phyloP scores from a whole-genome alignment of 2,113 vertebrate genomes.

The Psittacus erithacus region DNA sequence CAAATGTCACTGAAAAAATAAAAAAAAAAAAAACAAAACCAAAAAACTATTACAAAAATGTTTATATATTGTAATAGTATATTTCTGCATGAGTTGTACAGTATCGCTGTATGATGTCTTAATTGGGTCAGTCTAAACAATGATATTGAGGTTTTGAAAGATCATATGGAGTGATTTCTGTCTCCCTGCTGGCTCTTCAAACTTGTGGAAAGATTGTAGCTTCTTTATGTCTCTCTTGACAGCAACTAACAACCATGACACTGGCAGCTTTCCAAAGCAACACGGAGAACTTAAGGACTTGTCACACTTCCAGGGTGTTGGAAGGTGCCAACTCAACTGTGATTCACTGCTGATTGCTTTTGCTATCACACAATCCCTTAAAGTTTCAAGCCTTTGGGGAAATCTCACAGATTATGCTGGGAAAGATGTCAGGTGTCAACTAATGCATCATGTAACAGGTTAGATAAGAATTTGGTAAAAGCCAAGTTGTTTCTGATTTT shows the following conservation, averaged over 20 bases:
- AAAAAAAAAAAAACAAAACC: too few species aligned
- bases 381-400: constrained; percentile 21
- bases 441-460: neutral
- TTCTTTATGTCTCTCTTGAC: neutral
- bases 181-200: neutral
- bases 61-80: neutral
- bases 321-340: constrained; percentile 21
- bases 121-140: neutral
- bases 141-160: neutral
- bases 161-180: neutral
- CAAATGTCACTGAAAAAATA: neutral
- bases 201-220: neutral
- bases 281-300: neutral
- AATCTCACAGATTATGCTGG: constrained; percentile 4
- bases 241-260: neutral
- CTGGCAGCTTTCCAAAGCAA: constrained; percentile 10
- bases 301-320: neutral
- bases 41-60: neutral
- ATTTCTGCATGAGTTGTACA: neutral
- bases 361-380: constrained; percentile 26
- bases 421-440: constrained; percentile 13
- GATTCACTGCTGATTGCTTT: constrained; percentile 56
- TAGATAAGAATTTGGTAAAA: constrained; percentile 35
- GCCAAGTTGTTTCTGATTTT: neutral
- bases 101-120: neutral